Conservation (phyloP, 2,888 invertebrate genomes). For the Drosophila mercatorum region DNA sequence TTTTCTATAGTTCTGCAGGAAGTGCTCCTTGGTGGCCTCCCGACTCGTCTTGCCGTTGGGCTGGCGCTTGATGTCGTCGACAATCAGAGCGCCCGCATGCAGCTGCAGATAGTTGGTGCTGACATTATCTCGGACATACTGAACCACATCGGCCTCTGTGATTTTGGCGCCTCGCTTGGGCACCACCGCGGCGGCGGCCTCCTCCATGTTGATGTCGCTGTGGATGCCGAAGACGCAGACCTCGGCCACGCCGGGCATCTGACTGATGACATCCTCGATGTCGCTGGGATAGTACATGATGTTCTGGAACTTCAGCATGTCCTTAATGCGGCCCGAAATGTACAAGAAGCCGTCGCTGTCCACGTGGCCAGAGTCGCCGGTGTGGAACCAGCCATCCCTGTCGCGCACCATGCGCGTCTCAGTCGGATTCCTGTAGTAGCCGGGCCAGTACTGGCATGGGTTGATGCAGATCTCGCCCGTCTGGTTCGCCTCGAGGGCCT, state of each 20-base stretch:
- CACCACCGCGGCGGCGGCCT: slow-evolving; percentile 74
- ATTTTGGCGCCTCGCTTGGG: slow-evolving; percentile 10
- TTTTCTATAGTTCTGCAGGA: slow-evolving; percentile 25
- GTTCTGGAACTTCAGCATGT: slow-evolving; percentile 73
- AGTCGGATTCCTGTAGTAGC: slow-evolving; percentile 68
- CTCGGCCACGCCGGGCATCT: slow-evolving; percentile 64
- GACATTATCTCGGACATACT: slow-evolving; percentile 39
- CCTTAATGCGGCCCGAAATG: slow-evolving; percentile 76
- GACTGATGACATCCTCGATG: slow-evolving; percentile 66
- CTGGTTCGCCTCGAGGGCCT: slow-evolving; percentile 52
- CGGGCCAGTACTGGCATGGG: slow-evolving; percentile 56
- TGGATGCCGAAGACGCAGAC: slow-evolving; percentile 74
- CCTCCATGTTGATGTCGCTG: slow-evolving; percentile 52
- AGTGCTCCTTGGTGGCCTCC: slow-evolving; percentile 43
- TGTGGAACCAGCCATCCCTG: slow-evolving; percentile 70
- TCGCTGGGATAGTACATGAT: slow-evolving; percentile 73
- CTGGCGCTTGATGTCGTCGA: slow-evolving; percentile 53
- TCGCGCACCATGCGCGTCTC: slow-evolving; percentile 51
- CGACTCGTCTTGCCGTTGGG: slow-evolving; percentile 63
- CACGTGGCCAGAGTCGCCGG: slow-evolving; percentile 80
- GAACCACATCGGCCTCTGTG: slow-evolving; percentile 49
- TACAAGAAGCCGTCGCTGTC: slow-evolving; percentile 72
- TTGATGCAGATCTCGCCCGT: slow-evolving; percentile 71
- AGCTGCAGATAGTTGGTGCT: slow-evolving; percentile 52
- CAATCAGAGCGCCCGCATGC: slow-evolving; percentile 58